These are phyloP conservation scores for Leuctra nigra DNA, from an alignment of 2,888 invertebrate species.

Conservation along the genomic window DNA sequence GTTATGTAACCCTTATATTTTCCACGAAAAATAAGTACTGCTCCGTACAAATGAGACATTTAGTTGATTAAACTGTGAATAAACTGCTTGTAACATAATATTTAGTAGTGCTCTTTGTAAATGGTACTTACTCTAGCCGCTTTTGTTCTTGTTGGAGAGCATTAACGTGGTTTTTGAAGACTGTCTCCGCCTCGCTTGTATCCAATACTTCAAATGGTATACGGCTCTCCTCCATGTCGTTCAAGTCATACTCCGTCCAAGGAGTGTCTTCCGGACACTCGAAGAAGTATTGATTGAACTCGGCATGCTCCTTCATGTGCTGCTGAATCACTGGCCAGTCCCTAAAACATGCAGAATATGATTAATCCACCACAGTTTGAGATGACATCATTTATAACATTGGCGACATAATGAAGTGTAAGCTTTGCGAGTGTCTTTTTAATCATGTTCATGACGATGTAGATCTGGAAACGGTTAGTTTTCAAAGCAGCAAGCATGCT, in stretches of 20 bases:
- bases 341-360: constrained; percentile 43
- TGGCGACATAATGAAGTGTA: background rate
- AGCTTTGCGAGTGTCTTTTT: no score
- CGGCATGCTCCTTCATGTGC: constrained; percentile 83
- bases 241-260: constrained; percentile 67
- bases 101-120: background rate
- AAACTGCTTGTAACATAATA: no score
- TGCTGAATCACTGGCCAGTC: constrained; percentile 86
- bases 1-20: no score
- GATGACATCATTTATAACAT: background rate
- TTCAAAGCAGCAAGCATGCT: no score
- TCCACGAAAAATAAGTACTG: no score
- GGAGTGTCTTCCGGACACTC: constrained; percentile 70
- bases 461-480: no score
- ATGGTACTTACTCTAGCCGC: constrained; percentile 72
- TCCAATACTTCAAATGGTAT: constrained; percentile 91
- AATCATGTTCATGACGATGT: no score
- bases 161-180: constrained; percentile 86
- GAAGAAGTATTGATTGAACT: constrained; percentile 89
- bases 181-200: constrained; percentile 84
- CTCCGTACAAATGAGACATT: background rate
- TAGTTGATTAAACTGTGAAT: background rate
- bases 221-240: constrained; percentile 57
- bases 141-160: constrained; percentile 88
- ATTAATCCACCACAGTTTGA: background rate